Conservation (phyloP, 2,113 vertebrate genomes). For the Camelus bactrianus region DNA sequence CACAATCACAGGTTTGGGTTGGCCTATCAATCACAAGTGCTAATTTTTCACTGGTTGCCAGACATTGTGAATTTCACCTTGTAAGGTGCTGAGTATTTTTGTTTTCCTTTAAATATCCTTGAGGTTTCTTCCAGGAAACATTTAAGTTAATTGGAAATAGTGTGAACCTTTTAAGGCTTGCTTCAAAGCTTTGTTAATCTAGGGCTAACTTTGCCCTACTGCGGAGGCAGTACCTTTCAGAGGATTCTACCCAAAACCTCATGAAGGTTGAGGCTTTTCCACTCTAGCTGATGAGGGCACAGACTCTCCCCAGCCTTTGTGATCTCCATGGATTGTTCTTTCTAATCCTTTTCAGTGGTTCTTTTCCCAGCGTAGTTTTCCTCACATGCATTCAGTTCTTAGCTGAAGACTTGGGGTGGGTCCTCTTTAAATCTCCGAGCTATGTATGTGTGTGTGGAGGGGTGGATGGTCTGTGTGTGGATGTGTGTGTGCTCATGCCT, state of each 20-base stretch:
- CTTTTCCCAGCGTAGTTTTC: background rate
- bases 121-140: background rate
- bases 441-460: background rate
- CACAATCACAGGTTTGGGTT: background rate
- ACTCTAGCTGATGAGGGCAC: background rate
- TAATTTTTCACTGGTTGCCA: constrained; percentile 32
- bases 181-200: background rate
- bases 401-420: background rate
- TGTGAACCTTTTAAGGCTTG: background rate
- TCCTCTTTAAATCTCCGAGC: background rate
- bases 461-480: too few relatives aligned
- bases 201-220: background rate
- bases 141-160: background rate
- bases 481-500: too few relatives aligned
- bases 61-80: constrained; percentile 19
- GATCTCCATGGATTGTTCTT: background rate
- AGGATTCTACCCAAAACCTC: background rate
- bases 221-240: background rate
- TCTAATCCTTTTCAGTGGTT: background rate
- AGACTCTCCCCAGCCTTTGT: background rate
- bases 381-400: background rate
- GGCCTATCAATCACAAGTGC: background rate
- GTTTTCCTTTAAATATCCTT: background rate
- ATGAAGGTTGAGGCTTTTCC: background rate
- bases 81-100: background rate